Percentiles rank a stretch among this genome's conserved stretches.
These are phyloP conservation scores for Channallabes apus DNA, from an alignment of 2,797 vertebrate genomes.

Conservation along the genomic window DNA sequence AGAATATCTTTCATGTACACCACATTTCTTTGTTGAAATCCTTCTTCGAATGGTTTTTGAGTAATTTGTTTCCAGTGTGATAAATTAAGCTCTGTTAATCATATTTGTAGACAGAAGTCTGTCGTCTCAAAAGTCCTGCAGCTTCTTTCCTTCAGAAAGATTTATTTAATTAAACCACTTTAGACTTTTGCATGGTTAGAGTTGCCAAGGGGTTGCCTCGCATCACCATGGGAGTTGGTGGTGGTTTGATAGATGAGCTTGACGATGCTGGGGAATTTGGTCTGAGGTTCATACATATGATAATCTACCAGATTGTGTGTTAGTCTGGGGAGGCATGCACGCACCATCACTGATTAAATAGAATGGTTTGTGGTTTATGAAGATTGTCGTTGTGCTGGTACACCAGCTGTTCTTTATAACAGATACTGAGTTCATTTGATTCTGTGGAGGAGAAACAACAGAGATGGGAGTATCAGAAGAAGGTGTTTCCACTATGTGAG, in stretches of 20 bases:
- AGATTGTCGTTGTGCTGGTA: neutral
- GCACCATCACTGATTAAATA: neutral
- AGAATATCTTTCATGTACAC: neutral
- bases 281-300: conserved; percentile 18
- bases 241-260: neutral
- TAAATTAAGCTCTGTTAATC: neutral
- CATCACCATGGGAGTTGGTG: neutral
- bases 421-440: neutral
- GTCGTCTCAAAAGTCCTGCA: neutral
- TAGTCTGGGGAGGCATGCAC: neutral
- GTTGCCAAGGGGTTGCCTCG: neutral
- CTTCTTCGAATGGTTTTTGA: neutral
- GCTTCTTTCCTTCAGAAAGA: neutral
- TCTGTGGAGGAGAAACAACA: neutral
- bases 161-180: conserved; percentile 1
- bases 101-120: neutral
- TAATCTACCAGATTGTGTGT: conserved; percentile 3
- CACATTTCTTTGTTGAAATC: neutral
- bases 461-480: neutral
- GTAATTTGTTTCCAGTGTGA: neutral
- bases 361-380: neutral
- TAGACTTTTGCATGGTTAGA: neutral
- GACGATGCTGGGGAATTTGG: neutral
- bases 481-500: neutral
- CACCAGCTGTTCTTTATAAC: conserved; percentile 14